phyloP scores from a whole-genome alignment of 2,888 invertebrate species.

The Limenitis camilla region DNA sequence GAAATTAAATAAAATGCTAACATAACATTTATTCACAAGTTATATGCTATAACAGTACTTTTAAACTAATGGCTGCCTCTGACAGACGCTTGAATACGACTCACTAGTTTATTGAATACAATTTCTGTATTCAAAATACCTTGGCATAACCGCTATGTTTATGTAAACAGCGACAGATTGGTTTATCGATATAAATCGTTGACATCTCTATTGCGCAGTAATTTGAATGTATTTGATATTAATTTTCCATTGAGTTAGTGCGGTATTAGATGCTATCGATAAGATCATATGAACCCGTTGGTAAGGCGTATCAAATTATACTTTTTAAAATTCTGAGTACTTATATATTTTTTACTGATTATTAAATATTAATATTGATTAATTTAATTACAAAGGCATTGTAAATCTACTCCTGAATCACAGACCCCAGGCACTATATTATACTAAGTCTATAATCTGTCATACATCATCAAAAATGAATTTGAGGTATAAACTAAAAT shows the following conservation, averaged over 20 bases:
- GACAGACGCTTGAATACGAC: constrained; percentile 27
- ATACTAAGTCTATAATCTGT: too few species aligned
- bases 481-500: too few species aligned
- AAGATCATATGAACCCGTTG: too few species aligned
- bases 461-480: too few species aligned
- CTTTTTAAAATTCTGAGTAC: too few species aligned
- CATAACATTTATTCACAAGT: constrained; percentile 4
- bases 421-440: too few species aligned
- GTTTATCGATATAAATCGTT: constrained; percentile 26
- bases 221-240: constrained; percentile 20
- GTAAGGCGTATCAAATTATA: too few species aligned
- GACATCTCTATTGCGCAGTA: constrained; percentile 26
- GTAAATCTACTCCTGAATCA: too few species aligned
- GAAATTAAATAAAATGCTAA: not conserved
- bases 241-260: constrained; percentile 13
- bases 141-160: constrained; percentile 33
- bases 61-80: constrained; percentile 10
- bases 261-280: constrained; percentile 2
- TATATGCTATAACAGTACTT: constrained; percentile 8
- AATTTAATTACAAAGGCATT: too few species aligned
- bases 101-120: constrained; percentile 13
- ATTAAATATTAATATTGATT: too few species aligned
- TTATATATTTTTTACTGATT: too few species aligned
- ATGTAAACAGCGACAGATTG: constrained; percentile 28
- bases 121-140: constrained; percentile 27